phyloP scores from a whole-genome alignment of 2,888 invertebrate species.

The Cepaea hortensis region DNA sequence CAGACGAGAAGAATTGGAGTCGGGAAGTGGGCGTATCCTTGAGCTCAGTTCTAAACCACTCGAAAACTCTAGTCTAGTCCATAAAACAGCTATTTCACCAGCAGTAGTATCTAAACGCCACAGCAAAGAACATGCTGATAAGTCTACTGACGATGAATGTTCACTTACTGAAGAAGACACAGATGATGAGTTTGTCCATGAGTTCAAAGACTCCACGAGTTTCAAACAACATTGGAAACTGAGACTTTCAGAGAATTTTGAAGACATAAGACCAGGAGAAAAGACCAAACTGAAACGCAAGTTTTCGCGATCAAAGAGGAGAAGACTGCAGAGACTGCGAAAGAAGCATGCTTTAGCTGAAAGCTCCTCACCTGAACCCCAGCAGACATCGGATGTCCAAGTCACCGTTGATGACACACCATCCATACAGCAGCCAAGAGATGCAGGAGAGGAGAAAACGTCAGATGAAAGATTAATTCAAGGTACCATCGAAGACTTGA shows the following conservation, averaged over 20 bases:
- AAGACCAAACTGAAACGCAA: not conserved
- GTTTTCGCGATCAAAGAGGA: slow-evolving; percentile 32
- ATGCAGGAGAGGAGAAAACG: not conserved
- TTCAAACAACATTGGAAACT: too few relatives aligned
- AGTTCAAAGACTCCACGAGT: not conserved
- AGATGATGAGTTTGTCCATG: not conserved
- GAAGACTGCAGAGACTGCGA: slow-evolving; percentile 37
- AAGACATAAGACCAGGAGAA: not conserved
- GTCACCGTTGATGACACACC: not conserved
- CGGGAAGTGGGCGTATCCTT: not conserved
- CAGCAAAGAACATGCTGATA: not conserved
- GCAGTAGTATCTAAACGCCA: not conserved
- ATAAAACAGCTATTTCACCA: not conserved
- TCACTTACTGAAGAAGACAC: not conserved
- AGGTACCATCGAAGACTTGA: not conserved
- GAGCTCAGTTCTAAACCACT: not conserved
- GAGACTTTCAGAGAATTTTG: not conserved
- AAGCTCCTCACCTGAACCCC: not conserved
- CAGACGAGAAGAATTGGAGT: not conserved
- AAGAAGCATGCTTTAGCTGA: slow-evolving; percentile 14
- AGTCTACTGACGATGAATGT: not conserved
- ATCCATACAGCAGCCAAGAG: not conserved
- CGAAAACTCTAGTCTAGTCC: not conserved
- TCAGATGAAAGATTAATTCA: not conserved
- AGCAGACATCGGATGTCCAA: not conserved